Evolutionary conservation across 2,797 vertebrate genomes (phyloP).

Genomic region (Mycteria americana): DNA sequence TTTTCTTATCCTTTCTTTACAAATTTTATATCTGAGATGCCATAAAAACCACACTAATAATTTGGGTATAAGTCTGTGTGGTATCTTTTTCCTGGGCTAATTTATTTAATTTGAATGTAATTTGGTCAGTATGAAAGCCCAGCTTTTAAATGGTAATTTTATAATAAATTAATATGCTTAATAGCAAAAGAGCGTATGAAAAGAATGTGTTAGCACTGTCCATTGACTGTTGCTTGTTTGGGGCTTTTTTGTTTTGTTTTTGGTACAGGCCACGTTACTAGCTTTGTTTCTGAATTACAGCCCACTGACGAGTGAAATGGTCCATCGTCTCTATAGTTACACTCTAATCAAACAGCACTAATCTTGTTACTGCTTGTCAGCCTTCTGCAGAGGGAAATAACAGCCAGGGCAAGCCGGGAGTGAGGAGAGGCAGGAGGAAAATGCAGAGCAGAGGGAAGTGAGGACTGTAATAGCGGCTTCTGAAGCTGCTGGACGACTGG

Average conservation of each 20-base stretch:
- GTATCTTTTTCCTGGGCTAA: neutral
- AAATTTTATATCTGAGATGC: neutral
- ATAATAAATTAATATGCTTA: neutral
- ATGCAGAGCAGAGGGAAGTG: neutral
- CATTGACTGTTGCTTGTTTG: neutral
- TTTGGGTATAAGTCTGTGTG: neutral
- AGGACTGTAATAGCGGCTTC: neutral
- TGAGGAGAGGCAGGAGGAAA: neutral
- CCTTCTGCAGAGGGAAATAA: neutral
- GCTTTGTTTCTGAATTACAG: conserved; percentile 15
- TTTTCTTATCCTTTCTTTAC: neutral
- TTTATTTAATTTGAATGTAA: neutral
- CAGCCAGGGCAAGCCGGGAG: neutral
- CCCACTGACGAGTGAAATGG: neutral
- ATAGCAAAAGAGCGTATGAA: neutral
- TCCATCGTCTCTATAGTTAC: neutral
- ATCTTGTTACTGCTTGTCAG: neutral
- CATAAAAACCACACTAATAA: neutral
- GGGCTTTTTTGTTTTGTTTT: neutral
- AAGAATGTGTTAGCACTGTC: neutral
- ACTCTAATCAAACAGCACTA: neutral
- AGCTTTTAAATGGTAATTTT: neutral
- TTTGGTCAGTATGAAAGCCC: neutral
- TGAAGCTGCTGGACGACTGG: neutral
- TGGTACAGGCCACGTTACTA: neutral